Base-by-base conservation (phyloP, 2,113 vertebrate genomes). In the Campylorhamphus procurvoides region DNA sequence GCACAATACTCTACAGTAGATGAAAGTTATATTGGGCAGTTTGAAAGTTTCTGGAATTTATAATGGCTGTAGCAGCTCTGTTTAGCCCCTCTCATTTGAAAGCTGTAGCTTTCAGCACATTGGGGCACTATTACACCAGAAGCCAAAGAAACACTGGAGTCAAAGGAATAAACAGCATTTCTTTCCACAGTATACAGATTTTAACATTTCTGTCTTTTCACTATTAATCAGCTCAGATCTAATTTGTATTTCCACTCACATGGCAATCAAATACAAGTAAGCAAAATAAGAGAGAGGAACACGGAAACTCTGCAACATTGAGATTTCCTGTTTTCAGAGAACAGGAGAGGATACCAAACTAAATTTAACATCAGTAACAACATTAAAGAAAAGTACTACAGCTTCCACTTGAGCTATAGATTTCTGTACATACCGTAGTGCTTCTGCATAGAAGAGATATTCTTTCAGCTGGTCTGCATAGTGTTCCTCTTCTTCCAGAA, bases 391-490 rank as follows among this genome's bases (percentile, higher is more conserved):
- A 90, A 83, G 6, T 23, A 53, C 9, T 40, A 69, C 14, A 63
- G 75, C 42, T 50, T 88, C 16, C 25, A 42, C 37, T 59, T 84
- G 44, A 75, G 66, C 35, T 47, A 20, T 8, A 37, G 9, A 12
- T 10, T 71, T 77, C 35, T 28, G 47, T 31, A 95, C 97, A 75
- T 93, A 99, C 99, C 99, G 96, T 37, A 99, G 93, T 69, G 99
- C 99, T 96, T 99, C 99, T 63, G 99, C 98, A 79, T 99, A 99
- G 96, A 98, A 99, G 37, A 99, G 98, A 92, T 99, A 99, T 59
- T 99, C 99, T 90, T 99, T 99, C 79, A 99, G 97, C 80, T 99
- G 99, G 94, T 99, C 99, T 31, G 99, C 99, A 87, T 99, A 99
- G 94, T 99, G 99, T 42, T 99, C 99, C 75, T 99, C 99, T 89